A percentile compares a stretch with the other conserved stretches of the same genome.
Conservation (phyloP, 1,140 invertebrate genomes). For the Scaptomyza hsui region DNA sequence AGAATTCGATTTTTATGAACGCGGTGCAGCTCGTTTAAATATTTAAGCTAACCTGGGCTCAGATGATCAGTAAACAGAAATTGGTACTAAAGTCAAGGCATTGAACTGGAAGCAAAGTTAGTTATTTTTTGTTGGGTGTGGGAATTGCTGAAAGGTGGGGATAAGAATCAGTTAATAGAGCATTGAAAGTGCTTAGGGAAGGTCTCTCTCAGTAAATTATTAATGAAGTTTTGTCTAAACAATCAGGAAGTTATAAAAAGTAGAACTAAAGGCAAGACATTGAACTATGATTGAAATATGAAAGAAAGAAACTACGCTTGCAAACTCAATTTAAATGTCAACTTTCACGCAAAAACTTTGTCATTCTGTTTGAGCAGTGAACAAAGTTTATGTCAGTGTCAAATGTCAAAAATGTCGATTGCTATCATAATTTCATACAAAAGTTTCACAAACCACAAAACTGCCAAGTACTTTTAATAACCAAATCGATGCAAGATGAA, state of each 20-base stretch:
- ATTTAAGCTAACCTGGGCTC: conserved; percentile 5
- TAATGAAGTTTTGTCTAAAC: background rate
- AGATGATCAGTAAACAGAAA: conserved; percentile 6
- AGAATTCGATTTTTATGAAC: conserved; percentile 22
- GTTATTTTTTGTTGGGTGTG: background rate
- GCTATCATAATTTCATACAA: no score
- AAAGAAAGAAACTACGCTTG: conserved; percentile 8
- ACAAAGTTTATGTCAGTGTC: conserved; percentile 42
- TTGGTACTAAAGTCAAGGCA: conserved; percentile 15
- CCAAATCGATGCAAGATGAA: conserved; percentile 20
- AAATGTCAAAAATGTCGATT: conserved; percentile 43
- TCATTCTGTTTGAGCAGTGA: conserved; percentile 48
- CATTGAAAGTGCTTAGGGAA: background rate
- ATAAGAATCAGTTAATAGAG: conserved; percentile 6
- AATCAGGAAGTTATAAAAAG: background rate
- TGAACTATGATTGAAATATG: no score
- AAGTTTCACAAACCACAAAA: conserved; percentile 23
- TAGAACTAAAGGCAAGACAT: background rate
- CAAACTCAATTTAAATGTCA: conserved; percentile 26
- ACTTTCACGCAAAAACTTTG: conserved; percentile 42
- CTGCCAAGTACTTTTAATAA: background rate
- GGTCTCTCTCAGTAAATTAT: background rate
- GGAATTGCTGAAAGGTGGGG: background rate
- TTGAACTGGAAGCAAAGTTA: conserved; percentile 30
- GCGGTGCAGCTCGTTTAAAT: conserved; percentile 38